Evolutionary conservation across 1,140 invertebrate species (phyloP).

Genomic region (Proales similis): DNA sequence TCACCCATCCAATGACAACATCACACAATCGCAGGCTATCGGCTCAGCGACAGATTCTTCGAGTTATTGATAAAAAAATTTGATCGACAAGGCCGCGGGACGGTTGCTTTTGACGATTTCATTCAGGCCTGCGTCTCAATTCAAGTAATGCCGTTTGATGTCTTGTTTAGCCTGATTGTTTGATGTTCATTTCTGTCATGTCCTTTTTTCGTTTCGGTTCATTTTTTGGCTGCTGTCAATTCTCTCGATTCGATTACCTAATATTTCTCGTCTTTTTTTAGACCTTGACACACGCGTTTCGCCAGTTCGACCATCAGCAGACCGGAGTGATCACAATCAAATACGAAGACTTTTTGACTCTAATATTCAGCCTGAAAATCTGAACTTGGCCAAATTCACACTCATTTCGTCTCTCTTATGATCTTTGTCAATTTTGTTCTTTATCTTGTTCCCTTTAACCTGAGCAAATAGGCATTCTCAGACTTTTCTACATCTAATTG

Average conservation of each 20-base stretch:
- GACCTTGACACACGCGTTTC: slow-evolving; percentile 81
- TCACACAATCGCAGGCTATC: slow-evolving; percentile 51
- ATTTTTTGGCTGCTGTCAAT: slow-evolving; percentile 21
- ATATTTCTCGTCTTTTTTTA: slow-evolving; percentile 57
- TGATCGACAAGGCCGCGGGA: slow-evolving; percentile 78
- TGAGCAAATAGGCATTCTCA: no score
- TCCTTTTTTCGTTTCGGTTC: background rate
- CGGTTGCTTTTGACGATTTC: slow-evolving; percentile 94
- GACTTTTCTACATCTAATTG: no score
- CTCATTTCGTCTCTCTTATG: background rate
- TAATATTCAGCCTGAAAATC: slow-evolving; percentile 86
- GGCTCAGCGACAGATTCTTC: slow-evolving; percentile 75
- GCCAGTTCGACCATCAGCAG: slow-evolving; percentile 79
- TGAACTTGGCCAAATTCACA: slow-evolving; percentile 51
- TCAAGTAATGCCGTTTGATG: slow-evolving; percentile 66
- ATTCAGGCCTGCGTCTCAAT: slow-evolving; percentile 89
- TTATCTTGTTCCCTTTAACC: background rate
- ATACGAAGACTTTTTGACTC: slow-evolving; percentile 90
- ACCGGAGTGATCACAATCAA: slow-evolving; percentile 91
- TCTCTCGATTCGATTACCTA: slow-evolving; percentile 38
- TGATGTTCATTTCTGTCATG: background rate
- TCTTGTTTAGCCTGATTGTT: background rate
- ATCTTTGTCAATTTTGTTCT: background rate
- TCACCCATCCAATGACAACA: background rate
- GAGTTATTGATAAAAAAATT: slow-evolving; percentile 80